phyloP scores from a whole-genome alignment of 2,888 invertebrate genomes.

The Drosophila pseudotalamancana region DNA sequence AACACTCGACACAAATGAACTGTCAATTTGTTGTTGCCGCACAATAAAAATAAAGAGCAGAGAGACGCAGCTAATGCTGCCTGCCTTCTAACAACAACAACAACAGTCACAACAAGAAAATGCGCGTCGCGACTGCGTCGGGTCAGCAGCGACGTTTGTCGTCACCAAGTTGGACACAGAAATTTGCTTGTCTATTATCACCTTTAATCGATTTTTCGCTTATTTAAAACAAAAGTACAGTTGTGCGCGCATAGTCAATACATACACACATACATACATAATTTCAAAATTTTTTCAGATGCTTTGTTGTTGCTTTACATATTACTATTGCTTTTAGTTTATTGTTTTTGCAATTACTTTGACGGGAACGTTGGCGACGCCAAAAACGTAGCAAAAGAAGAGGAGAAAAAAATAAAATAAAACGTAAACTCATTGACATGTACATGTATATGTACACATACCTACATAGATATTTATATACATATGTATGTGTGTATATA shows the following conservation, averaged over 20 bases:
- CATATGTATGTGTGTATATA: slow-evolving; percentile 26
- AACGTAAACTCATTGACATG: slow-evolving; percentile 65
- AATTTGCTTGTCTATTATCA: slow-evolving; percentile 81
- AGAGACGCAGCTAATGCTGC: slow-evolving; percentile 21
- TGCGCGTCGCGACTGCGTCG: slow-evolving; percentile 30
- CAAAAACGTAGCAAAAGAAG: slow-evolving; percentile 56
- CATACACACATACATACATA: slow-evolving; percentile 44
- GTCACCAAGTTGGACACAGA: slow-evolving; percentile 73
- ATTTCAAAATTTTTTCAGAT: slow-evolving; percentile 74
- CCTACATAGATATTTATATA: slow-evolving; percentile 32
- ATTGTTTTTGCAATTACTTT: slow-evolving; percentile 80
- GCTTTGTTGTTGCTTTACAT: slow-evolving; percentile 57
- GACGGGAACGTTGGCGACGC: slow-evolving; percentile 36
- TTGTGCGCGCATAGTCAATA: slow-evolving; percentile 62
- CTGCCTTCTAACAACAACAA: slow-evolving; percentile 24
- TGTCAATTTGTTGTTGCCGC: slow-evolving; percentile 32
- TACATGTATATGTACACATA: slow-evolving; percentile 33
- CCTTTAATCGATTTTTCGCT: slow-evolving; percentile 81
- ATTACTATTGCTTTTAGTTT: slow-evolving; percentile 78
- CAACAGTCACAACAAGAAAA: background rate
- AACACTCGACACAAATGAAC: slow-evolving; percentile 20
- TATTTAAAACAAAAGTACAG: slow-evolving; percentile 81
- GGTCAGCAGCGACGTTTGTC: slow-evolving; percentile 56
- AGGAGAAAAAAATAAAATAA: slow-evolving; percentile 48
- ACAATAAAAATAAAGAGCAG: slow-evolving; percentile 30